Evolutionary conservation across 2,113 vertebrate genomes (phyloP).

Genomic region (Semnornis frantzii): DNA sequence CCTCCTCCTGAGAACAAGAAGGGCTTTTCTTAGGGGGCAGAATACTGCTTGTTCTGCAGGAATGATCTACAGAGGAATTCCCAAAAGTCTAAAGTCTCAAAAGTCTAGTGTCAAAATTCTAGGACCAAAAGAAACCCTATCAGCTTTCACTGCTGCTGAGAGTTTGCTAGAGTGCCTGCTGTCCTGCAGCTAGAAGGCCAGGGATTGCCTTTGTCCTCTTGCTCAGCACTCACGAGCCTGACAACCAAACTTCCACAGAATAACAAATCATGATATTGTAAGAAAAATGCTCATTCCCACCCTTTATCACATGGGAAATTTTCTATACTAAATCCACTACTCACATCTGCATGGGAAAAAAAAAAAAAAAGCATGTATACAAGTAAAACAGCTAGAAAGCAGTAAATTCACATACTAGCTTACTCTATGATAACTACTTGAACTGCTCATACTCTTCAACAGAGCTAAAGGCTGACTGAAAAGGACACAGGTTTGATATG

Average conservation of each 20-base stretch:
- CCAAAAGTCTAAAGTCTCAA: neutral
- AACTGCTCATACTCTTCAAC: neutral
- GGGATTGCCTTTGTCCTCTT: neutral
- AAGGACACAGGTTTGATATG: neutral
- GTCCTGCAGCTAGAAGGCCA: neutral
- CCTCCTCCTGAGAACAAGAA: neutral
- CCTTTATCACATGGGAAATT: neutral
- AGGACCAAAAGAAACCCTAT: neutral
- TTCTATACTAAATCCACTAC: neutral
- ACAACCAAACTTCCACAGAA: neutral
- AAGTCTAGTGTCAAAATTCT: neutral
- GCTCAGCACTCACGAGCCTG: neutral
- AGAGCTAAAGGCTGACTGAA: neutral
- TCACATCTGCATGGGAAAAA: neutral
- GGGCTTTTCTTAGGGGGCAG: neutral
- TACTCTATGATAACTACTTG: neutral
- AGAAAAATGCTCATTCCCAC: neutral
- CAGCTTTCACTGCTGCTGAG: neutral
- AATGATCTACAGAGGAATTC: neutral
- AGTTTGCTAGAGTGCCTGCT: neutral
- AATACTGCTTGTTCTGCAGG: neutral
- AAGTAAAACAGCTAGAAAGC: neutral
- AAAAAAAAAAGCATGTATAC: neutral
- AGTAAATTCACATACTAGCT: neutral
- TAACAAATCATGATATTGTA: neutral